These are phyloP conservation scores for Sussaba pulchella DNA, from an alignment of 2,888 invertebrate species.

Conservation along the genomic window DNA sequence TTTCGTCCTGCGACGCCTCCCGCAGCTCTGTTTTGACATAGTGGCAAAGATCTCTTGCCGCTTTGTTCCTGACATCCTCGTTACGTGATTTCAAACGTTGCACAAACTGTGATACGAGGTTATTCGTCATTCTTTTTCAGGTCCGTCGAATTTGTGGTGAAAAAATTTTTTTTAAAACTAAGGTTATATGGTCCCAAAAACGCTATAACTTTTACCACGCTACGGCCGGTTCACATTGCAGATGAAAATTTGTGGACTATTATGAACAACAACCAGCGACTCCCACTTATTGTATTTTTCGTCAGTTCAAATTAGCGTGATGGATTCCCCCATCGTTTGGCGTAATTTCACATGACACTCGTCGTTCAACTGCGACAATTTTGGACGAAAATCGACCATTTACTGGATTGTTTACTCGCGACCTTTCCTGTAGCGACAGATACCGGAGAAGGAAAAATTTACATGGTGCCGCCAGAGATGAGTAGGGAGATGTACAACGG, in stretches of 20 bases:
- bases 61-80: slow-evolving; percentile 93
- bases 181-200: no score
- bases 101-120: slow-evolving; percentile 92
- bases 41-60: slow-evolving; percentile 94
- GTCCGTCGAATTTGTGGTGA: no score
- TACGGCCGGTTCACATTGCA: no score
- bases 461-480: no score
- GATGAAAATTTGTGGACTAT: no score
- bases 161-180: no score
- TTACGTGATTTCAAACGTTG: slow-evolving; percentile 94
- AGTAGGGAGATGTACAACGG: no score
- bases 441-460: no score
- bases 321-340: neutral
- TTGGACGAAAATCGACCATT: neutral
- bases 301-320: slow-evolving; percentile 1
- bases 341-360: slow-evolving; percentile 22
- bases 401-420: neutral
- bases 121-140: slow-evolving; percentile 86
- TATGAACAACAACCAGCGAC: neutral
- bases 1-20: slow-evolving; percentile 95
- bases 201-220: no score
- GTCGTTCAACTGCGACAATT: neutral
- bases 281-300: slow-evolving; percentile 7
- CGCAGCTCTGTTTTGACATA: slow-evolving; percentile 96
- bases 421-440: no score